Percentiles rank a stretch among this genome's conserved stretches.
Evolutionary conservation across 2,888 invertebrate genomes (phyloP).

Genomic region (Strigamia crassipes): DNA sequence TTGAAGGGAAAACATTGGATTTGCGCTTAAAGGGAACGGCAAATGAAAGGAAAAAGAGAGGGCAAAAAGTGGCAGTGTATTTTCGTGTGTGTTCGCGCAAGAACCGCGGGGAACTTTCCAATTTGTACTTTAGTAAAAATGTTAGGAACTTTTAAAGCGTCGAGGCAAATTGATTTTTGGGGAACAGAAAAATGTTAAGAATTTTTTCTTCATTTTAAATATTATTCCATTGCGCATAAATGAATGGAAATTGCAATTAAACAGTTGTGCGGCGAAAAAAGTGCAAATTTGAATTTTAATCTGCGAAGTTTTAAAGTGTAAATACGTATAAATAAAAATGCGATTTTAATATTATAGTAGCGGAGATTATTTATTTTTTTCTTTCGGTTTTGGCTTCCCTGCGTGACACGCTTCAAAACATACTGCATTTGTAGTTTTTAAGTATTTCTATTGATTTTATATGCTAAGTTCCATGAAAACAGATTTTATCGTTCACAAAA

Average conservation of each 20-base stretch:
- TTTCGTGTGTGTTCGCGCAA: background rate
- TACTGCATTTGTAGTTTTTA: too few relatives aligned
- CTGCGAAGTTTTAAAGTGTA: too few relatives aligned
- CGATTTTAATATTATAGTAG: too few relatives aligned
- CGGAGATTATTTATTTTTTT: too few relatives aligned
- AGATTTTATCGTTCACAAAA: too few relatives aligned
- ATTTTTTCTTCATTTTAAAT: background rate
- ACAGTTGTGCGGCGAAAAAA: too few relatives aligned
- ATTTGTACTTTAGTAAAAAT: background rate
- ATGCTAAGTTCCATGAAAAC: too few relatives aligned
- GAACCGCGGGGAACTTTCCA: constrained; percentile 21
- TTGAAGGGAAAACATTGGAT: background rate
- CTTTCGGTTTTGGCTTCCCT: too few relatives aligned
- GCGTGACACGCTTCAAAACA: too few relatives aligned
- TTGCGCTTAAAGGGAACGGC: background rate
- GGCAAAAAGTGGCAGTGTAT: background rate
- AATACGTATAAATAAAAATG: too few relatives aligned
- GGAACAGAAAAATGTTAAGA: background rate
- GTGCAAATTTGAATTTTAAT: too few relatives aligned
- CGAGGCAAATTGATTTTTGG: background rate
- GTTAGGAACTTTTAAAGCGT: background rate
- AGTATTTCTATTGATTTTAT: too few relatives aligned
- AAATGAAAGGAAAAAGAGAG: background rate
- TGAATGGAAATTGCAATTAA: background rate
- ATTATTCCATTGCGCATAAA: background rate